Evolutionary conservation across 2,113 vertebrate species (phyloP), one percentile per base, ranked within the genome.

Genomic region (Thalassarche chlororhynchos): DNA sequence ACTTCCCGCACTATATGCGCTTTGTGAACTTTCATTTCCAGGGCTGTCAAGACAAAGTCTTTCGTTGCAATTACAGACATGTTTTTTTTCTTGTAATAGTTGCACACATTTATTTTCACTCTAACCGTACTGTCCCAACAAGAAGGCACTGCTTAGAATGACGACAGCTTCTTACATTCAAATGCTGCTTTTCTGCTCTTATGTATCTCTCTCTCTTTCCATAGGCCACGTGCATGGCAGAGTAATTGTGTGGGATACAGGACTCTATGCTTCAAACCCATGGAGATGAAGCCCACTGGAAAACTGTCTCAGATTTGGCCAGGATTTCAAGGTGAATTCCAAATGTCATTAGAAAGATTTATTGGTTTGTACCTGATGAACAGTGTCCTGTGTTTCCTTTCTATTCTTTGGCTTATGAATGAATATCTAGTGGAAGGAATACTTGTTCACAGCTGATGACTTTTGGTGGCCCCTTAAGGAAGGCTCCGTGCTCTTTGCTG

Each of bases 241-340:
- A 71, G 11, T 36, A 51, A 24, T 44, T 52, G 32, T 72, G 60
- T 69, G 51, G 52, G 44, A 13, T 64, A 17, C 62, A 81, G 62
- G 75, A 76, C 47, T 92, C 55, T 44, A 13, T 44, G 90, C 64
- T 14, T 62, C 65, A 79, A 49, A 57, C 36, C 52, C 26, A 36
- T 0, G 0, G 57, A 91, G 51, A 23, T 11, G 11, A 79, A 79
- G 14, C 66, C 62, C 24, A 65, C 17, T n/a, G 58, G 57, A 58
- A 82, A 97, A 47, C 84, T n/a, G 3, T 75, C 52, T 90, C 36
- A 24, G 24, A 11, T 32, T 83, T 82, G 87, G n/a, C 68, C 20
- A n/a, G n/a, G 69, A 52, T 84, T 94, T 95, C 76, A 58, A 89
- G 62, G 81, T 94, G 74, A 89, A 72, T 94, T 89, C 49, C 57